These are phyloP conservation scores for Liasis olivaceus DNA, from an alignment of 2,797 vertebrate genomes.

Conservation along the genomic window DNA sequence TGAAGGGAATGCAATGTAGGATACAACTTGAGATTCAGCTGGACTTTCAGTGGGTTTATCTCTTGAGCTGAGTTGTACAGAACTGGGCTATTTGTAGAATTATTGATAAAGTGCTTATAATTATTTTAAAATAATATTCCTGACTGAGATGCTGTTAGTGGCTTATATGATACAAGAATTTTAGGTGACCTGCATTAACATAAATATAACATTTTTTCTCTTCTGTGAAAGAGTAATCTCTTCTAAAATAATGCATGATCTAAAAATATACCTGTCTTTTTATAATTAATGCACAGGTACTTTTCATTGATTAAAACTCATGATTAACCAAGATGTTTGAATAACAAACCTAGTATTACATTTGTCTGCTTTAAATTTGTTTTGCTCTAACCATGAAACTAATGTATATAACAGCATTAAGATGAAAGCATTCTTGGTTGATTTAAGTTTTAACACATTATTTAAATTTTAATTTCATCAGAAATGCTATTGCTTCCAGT, in stretches of 20 bases:
- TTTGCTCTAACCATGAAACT: not conserved
- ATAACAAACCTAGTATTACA: not conserved
- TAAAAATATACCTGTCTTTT: not conserved
- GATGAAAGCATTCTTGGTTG: not conserved
- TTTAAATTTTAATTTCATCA: not conserved
- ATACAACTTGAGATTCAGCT: not conserved
- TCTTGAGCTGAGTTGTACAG: not conserved
- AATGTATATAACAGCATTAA: not conserved
- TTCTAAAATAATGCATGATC: not conserved
- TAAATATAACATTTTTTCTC: not conserved
- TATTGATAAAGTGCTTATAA: not conserved
- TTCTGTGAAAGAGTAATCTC: not conserved
- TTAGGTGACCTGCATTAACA: not conserved
- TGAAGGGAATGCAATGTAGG: not conserved
- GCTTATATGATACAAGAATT: not conserved
- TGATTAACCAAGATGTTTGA: not conserved
- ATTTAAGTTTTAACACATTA: conserved; percentile 1
- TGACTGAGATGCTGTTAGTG: not conserved
- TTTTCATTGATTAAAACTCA: not conserved
- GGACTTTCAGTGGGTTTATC: not conserved
- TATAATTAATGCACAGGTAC: not conserved
- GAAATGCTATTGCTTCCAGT: not conserved
- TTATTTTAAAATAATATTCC: not conserved
- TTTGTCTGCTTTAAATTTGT: not conserved
- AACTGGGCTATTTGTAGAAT: not conserved